Conservation (phyloP, 2,888 invertebrate species). For the Drosophila gaucha region DNA sequence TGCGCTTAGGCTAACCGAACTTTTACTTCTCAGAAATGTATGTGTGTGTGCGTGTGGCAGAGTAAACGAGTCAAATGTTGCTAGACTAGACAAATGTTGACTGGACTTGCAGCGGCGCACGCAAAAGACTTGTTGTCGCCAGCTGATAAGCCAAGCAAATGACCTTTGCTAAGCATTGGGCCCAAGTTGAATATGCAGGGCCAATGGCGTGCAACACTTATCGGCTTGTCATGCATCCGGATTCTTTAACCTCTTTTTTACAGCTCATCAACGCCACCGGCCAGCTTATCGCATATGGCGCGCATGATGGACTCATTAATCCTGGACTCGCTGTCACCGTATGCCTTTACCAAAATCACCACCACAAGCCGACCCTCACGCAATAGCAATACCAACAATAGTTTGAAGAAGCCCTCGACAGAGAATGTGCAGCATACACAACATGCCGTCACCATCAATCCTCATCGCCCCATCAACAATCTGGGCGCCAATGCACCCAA, state of each 20-base stretch:
- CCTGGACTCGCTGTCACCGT: slow-evolving; percentile 88
- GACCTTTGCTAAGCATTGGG: slow-evolving; percentile 56
- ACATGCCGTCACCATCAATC: slow-evolving; percentile 19
- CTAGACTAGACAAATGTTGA: slow-evolving; percentile 53
- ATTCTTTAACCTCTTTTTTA: background rate
- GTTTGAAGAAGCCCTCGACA: slow-evolving; percentile 49
- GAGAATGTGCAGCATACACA: slow-evolving; percentile 42
- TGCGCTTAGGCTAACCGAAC: slow-evolving; percentile 37
- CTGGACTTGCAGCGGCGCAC: slow-evolving; percentile 63
- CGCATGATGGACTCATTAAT: slow-evolving; percentile 91
- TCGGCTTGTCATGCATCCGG: slow-evolving; percentile 8
- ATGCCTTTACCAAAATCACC: slow-evolving; percentile 88
- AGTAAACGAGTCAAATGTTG: slow-evolving; percentile 10
- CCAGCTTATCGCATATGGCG: slow-evolving; percentile 88
- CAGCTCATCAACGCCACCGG: slow-evolving; percentile 86
- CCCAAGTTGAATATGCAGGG: slow-evolving; percentile 63
- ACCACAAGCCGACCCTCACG: slow-evolving; percentile 85
- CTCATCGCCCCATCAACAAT: slow-evolving; percentile 66
- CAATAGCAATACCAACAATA: slow-evolving; percentile 55
- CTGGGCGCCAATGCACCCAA: slow-evolving; percentile 67
- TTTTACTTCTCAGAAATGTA: slow-evolving; percentile 59
- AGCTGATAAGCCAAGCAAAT: slow-evolving; percentile 59
- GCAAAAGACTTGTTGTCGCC: slow-evolving; percentile 50
- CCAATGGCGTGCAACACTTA: slow-evolving; percentile 11
- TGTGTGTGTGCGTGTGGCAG: background rate